These are phyloP conservation scores for Macropodus opercularis DNA, from an alignment of 2,797 vertebrate species.

Conservation along the genomic window DNA sequence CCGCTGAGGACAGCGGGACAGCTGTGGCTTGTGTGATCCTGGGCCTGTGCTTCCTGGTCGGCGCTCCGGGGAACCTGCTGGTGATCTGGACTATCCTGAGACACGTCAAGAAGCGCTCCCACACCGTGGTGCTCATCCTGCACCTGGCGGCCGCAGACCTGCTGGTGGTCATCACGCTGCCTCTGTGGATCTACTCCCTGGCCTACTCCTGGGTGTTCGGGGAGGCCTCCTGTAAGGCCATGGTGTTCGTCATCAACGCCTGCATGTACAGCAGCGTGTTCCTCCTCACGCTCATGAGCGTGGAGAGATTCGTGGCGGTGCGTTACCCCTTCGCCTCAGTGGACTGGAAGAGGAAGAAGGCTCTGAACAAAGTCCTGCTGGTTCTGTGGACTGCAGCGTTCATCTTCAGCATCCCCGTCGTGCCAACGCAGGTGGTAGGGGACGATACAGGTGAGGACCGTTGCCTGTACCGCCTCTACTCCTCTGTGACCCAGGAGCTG, in stretches of 20 bases:
- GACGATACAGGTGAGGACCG: slow-evolving; percentile 2
- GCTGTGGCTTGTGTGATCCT: slow-evolving; percentile 80
- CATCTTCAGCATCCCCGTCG: slow-evolving; percentile 82
- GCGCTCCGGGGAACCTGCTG: slow-evolving; percentile 86
- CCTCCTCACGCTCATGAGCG: slow-evolving; percentile 86
- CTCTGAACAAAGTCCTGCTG: slow-evolving; percentile 73
- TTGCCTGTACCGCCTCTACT: slow-evolving; percentile 79
- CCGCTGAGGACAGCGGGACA: slow-evolving; percentile 59
- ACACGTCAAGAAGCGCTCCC: slow-evolving; percentile 83
- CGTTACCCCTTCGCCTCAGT: slow-evolving; percentile 83
- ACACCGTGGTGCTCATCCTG: slow-evolving; percentile 86
- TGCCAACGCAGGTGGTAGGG: slow-evolving; percentile 80
- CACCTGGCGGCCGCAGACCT: slow-evolving; percentile 87
- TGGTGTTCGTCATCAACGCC: slow-evolving; percentile 84
- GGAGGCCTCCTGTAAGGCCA: slow-evolving; percentile 76
- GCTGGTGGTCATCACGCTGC: slow-evolving; percentile 87
- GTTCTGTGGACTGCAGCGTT: slow-evolving; percentile 82
- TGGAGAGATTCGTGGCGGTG: slow-evolving; percentile 86
- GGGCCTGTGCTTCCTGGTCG: slow-evolving; percentile 83
- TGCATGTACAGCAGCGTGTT: slow-evolving; percentile 91
- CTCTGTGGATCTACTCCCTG: slow-evolving; percentile 89
- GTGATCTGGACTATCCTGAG: slow-evolving; percentile 88
- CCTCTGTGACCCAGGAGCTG: slow-evolving; percentile 71
- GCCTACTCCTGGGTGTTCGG: slow-evolving; percentile 85
- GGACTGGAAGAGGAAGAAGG: slow-evolving; percentile 79